phyloP scores from a whole-genome alignment of 2,888 invertebrate species.

The Minunthozetes semirufus region DNA sequence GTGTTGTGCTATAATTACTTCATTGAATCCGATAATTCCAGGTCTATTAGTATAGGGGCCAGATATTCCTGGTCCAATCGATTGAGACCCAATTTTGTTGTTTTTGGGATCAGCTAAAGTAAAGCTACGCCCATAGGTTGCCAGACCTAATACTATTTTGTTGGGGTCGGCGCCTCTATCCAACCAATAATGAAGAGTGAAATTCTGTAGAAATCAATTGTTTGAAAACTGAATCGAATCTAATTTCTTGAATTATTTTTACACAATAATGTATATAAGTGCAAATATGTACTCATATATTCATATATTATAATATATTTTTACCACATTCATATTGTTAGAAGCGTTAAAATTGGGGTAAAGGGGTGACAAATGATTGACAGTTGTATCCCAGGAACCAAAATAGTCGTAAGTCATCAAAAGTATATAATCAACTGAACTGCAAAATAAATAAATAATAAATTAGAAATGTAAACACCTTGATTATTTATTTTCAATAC shows the following conservation, averaged over 20 bases:
- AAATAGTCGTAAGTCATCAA: slow-evolving; percentile 35
- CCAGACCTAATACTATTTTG: slow-evolving; percentile 33
- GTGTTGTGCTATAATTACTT: slow-evolving; percentile 19
- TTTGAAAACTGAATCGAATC: background rate
- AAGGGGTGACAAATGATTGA: slow-evolving; percentile 34
- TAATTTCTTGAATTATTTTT: background rate
- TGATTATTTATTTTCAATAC: slow-evolving; percentile 24
- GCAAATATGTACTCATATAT: background rate
- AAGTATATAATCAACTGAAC: slow-evolving; percentile 33
- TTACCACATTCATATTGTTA: background rate
- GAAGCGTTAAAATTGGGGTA: background rate
- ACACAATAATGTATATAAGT: no score
- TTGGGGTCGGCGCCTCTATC: slow-evolving; percentile 4
- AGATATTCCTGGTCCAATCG: slow-evolving; percentile 32
- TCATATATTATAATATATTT: no score
- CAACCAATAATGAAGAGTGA: slow-evolving; percentile 33
- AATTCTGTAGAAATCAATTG: slow-evolving; percentile 18
- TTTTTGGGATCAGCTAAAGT: slow-evolving; percentile 26
- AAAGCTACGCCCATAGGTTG: slow-evolving; percentile 34
- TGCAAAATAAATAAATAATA: background rate
- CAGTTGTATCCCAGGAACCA: slow-evolving; percentile 33
- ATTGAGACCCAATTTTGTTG: background rate
- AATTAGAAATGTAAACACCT: background rate
- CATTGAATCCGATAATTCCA: slow-evolving; percentile 35
- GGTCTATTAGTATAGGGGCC: slow-evolving; percentile 31